Conservation (phyloP, 2,888 invertebrate species). For the Pyralis farinalis region DNA sequence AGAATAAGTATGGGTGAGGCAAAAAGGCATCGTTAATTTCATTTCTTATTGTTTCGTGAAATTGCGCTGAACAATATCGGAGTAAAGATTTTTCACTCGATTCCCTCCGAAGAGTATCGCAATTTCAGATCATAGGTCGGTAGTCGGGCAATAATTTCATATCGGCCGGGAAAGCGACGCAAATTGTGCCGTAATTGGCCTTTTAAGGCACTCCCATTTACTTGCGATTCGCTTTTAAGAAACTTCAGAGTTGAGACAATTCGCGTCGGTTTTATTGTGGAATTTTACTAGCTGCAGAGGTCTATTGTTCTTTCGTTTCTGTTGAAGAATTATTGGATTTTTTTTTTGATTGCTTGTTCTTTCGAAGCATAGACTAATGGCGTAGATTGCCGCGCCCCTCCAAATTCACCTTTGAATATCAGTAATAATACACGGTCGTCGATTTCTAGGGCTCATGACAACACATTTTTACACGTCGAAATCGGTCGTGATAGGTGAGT, state of each 20-base stretch:
- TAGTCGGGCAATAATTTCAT: slow-evolving; percentile 63
- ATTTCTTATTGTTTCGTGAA: not conserved
- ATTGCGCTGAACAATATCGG: slow-evolving; percentile 32
- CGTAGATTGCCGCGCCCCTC: too few relatives aligned
- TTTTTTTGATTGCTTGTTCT: too few relatives aligned
- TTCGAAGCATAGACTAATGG: too few relatives aligned
- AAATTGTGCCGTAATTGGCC: slow-evolving; percentile 75
- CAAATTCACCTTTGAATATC: too few relatives aligned
- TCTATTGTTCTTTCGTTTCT: too few relatives aligned
- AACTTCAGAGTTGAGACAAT: slow-evolving; percentile 34
- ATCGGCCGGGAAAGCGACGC: slow-evolving; percentile 44
- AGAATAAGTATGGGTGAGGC: too few relatives aligned
- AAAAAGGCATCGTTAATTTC: slow-evolving; percentile 4
- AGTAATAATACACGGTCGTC: too few relatives aligned
- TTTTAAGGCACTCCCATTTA: slow-evolving; percentile 63
- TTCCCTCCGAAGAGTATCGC: slow-evolving; percentile 35
- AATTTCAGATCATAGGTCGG: slow-evolving; percentile 42
- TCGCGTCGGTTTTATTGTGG: slow-evolving; percentile 13
- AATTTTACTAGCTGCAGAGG: not conserved
- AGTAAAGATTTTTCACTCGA: slow-evolving; percentile 31
- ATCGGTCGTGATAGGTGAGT: too few relatives aligned
- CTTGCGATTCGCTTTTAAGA: slow-evolving; percentile 56
- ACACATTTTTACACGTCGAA: too few relatives aligned
- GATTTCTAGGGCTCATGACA: too few relatives aligned
- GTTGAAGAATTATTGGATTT: too few relatives aligned